Conservation (phyloP, 30 jellyfish, hydroid and myxozoan genomes). For the Aurelia coerulea region DNA sequence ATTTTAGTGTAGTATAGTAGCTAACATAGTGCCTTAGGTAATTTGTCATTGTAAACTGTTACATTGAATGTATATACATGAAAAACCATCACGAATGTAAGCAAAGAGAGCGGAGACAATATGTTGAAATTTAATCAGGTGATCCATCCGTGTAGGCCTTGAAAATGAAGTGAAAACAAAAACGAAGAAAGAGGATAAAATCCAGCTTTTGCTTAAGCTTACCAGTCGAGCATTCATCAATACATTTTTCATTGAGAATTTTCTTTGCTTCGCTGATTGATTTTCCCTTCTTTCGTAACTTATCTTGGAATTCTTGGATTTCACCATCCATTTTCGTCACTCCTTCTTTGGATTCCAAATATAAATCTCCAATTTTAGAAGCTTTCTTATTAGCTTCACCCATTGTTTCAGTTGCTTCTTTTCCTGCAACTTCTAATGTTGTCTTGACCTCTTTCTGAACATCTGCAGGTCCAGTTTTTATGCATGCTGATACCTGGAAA, state of each 20-base stretch:
- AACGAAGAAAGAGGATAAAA: too few species aligned
- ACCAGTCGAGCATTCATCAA: conserved; percentile 71
- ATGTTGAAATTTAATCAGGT: too few species aligned
- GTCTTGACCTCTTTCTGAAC: conserved; percentile 48
- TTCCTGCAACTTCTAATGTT: conserved; percentile 36
- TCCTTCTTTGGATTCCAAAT: conserved; percentile 54
- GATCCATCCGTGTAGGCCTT: too few species aligned
- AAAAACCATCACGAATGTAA: too few species aligned
- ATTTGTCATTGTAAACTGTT: too few species aligned
- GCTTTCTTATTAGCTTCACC: conserved; percentile 40
- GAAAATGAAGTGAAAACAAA: too few species aligned
- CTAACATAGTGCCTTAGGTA: too few species aligned
- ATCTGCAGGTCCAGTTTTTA: conserved; percentile 58
- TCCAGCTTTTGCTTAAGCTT: too few species aligned
- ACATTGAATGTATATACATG: too few species aligned
- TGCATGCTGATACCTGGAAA: conserved; percentile 60
- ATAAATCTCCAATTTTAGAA: conserved; percentile 55
- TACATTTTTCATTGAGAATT: conserved; percentile 53
- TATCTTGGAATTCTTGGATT: conserved; percentile 36
- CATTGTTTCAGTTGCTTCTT: conserved; percentile 56
- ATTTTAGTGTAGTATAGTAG: too few species aligned
- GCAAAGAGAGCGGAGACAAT: too few species aligned
- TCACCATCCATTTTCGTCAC: conserved; percentile 66
- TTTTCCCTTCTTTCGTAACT: conserved; percentile 57
- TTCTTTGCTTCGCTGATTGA: conserved; percentile 47